These are phyloP conservation scores for Nicator chloris DNA, from an alignment of 2,113 vertebrate genomes.

Conservation along the genomic window DNA sequence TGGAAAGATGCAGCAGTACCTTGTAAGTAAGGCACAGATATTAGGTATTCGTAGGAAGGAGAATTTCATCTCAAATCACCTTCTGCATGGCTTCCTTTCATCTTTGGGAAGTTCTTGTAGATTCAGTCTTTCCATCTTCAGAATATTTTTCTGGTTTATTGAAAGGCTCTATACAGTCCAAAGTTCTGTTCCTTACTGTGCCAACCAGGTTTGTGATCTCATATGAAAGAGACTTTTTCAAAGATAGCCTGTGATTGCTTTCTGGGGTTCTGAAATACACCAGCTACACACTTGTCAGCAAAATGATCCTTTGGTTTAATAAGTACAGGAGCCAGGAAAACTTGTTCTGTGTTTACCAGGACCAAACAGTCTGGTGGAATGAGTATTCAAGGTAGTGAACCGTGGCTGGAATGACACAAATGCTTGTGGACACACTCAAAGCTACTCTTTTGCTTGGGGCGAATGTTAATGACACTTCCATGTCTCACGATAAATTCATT, in stretches of 20 bases:
- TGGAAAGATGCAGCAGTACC: background rate
- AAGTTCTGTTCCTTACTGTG: background rate
- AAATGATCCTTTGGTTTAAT: background rate
- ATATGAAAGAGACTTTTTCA: background rate
- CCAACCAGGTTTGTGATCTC: background rate
- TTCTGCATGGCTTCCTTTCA: background rate
- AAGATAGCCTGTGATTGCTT: background rate
- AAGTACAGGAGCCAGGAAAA: background rate
- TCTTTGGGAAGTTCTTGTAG: background rate
- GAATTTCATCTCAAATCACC: background rate
- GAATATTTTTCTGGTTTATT: background rate
- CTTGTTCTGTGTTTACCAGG: slow-evolving; percentile 16
- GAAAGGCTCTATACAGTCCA: background rate
- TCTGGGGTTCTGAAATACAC: background rate
- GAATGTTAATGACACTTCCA: background rate
- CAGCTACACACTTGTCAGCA: background rate
- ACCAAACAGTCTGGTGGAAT: slow-evolving; percentile 34
- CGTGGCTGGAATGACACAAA: background rate
- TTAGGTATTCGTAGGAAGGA: background rate
- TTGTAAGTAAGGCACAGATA: background rate
- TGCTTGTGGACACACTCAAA: background rate
- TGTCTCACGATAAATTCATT: background rate
- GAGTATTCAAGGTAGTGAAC: slow-evolving; percentile 7
- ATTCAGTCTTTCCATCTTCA: background rate
- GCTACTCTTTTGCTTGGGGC: background rate